Evolutionary conservation across 1,140 invertebrate species (phyloP).

Genomic region (Pseudomyrmex concolor): DNA sequence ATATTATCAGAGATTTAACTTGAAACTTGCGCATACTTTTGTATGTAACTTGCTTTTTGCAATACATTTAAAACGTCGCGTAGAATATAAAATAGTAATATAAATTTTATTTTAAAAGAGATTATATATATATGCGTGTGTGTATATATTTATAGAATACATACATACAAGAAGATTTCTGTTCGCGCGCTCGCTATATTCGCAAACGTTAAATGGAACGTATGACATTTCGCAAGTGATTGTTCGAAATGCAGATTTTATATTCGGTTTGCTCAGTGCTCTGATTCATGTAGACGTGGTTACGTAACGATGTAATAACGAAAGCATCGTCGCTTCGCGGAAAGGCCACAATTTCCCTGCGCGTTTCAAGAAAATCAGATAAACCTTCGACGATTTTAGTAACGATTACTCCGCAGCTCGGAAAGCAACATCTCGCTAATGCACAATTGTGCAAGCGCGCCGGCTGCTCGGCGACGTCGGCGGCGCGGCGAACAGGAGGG

Average conservation of each 20-base stretch:
- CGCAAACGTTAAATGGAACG: neutral
- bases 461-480: conserved; percentile 52
- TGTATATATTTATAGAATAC: neutral
- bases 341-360: conserved; percentile 31
- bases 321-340: conserved; percentile 20
- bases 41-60: neutral
- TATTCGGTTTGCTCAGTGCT: conserved; percentile 7
- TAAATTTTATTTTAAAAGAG: neutral
- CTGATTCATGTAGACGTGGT: conserved; percentile 19
- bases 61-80: too few species aligned
- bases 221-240: conserved; percentile 9
- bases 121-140: too few species aligned
- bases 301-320: conserved; percentile 49
- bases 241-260: conserved; percentile 40
- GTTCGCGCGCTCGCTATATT: neutral
- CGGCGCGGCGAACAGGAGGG: neutral
- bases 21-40: neutral
- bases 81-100: neutral
- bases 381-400: conserved; percentile 55
- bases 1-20: conserved; percentile 18
- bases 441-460: conserved; percentile 52
- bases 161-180: neutral
- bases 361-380: conserved; percentile 52
- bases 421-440: conserved; percentile 52
- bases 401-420: conserved; percentile 41